Base-by-base conservation (phyloP, 1,140 invertebrate genomes). In the Vanessa atalanta region DNA sequence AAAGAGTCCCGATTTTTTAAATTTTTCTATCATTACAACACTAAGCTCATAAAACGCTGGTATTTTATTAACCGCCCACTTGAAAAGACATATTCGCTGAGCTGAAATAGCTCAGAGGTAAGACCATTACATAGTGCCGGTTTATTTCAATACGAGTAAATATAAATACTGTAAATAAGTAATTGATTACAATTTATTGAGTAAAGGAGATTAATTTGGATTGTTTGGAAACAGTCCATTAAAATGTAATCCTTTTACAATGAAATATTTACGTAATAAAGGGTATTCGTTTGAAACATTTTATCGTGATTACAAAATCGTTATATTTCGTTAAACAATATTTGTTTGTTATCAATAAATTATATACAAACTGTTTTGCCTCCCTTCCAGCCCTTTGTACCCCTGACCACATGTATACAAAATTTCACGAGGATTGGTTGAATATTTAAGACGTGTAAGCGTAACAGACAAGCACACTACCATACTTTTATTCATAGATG, bases 21-120 rank as follows among this genome's bases (percentile, higher is more conserved):
- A 66, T 26, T 16, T n/a, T 9, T 55, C n/a, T 11, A 55, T 11
- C 16, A 31, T 15, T 14, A 50, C 66, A 23, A 37, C 51, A 68
- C 66, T 57, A 68, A 20, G 2, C 51, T 68, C 47, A 60, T 72
- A 72, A 72, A 72, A 72, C 50, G 37, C 8, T 53, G 63, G 20
- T 72, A 15, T 57, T 72, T 72, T 72, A 72, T 66, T 66, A 48
- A 55, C 20, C 71, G 71, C 71, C 71, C 53, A 66, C 71, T 47
- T 31, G 50, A 26, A 66, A 57, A 47, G 64, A 72, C 64, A 55
- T 65, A 72, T 71, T 72, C 43, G 37, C 16, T 70, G 23, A 47
- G 16, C 53, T 69, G 43, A 48, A 47, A 61, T 43, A 48, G 55
- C 15, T 23, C 3, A 37, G 26, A 23, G 11, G 23, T 61, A 37